Percentiles rank a stretch among this genome's conserved stretches.
Conservation (phyloP, 2,888 invertebrate species). For the Amblyteles armatorius region DNA sequence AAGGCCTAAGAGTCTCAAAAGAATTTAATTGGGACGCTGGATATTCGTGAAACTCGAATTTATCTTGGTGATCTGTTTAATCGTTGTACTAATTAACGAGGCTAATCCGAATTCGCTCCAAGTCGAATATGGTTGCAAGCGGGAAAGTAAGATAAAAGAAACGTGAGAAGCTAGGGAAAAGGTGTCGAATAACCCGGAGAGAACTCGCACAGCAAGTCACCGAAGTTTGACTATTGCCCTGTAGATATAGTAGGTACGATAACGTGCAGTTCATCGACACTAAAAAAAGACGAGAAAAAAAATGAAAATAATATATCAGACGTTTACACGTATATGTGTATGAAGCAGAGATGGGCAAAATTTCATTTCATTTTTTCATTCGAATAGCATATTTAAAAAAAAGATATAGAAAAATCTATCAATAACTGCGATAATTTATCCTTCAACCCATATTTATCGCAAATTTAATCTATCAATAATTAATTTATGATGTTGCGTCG, state of each 20-base stretch:
- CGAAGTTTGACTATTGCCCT: constrained; percentile 79
- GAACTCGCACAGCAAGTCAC: constrained; percentile 76
- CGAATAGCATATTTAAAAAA: constrained; percentile 6
- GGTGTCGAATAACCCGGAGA: constrained; percentile 50
- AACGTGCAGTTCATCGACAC: constrained; percentile 55
- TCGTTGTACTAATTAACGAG: constrained; percentile 44
- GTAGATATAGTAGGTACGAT: constrained; percentile 79
- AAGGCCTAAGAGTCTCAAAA: constrained; percentile 63
- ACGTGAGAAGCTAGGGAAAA: constrained; percentile 11
- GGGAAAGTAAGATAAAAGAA: neutral
- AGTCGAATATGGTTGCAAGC: neutral
- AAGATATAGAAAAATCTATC: neutral
- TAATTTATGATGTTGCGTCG: constrained; percentile 2
- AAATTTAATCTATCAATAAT: neutral
- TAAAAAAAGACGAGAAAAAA: neutral
- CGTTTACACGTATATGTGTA: constrained; percentile 54
- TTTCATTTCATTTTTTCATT: constrained; percentile 43
- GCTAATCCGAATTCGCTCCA: constrained; percentile 21
- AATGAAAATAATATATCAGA: constrained; percentile 52
- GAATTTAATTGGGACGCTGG: constrained; percentile 34
- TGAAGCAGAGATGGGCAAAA: constrained; percentile 55
- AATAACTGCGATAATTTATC: constrained; percentile 2
- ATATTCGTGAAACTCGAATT: constrained; percentile 24
- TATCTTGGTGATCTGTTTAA: constrained; percentile 20
- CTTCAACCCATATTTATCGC: neutral